Base-by-base conservation (phyloP, 2,888 invertebrate species). In the Urechis unicinctus region DNA sequence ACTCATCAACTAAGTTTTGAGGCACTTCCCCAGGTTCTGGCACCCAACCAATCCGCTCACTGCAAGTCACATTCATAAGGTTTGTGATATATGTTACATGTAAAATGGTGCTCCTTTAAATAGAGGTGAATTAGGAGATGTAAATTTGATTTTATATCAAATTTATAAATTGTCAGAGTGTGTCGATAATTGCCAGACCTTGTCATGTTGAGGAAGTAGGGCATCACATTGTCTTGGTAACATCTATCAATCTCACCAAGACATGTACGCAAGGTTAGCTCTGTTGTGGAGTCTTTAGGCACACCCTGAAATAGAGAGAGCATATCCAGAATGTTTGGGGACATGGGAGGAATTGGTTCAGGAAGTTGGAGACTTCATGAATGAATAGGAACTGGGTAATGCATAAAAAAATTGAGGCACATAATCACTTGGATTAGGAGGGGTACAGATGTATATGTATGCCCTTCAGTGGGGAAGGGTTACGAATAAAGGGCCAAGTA, bases 191-290 rank as follows among this genome's bases (percentile, higher is more conserved):
- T 36, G 9, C 36, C 9, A 22, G 6, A 60, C 60, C 60, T 58
- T 4, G 63, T 64, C 64, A 64, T 63, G 50, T 64, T 63, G 25
- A 64, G 36, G 52, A 64, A 64, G 55, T 50, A 64, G 21, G 64
- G 64, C 59, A 61, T 59, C 26, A 61, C 46, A 46, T 64, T 69
- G 48, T 68, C 68, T 43, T 62, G 56, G 45, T 60, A 61, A 45
- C 68, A 68, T n/a, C 66, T 26, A 45, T 68, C 68, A 21, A 68
- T 63, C 52, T 69, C 68, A n/a, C 59, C 65, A 3, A 68, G 56
- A 59, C 68, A 68, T 21, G 62, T 65, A 30, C 61, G 48, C 31
- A 68, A 50, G 4, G 66, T 67, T 42, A 60, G 49, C 28, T 64
- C 64, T 3, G 22, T 47, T 30, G 45, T 60, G 24, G 31, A 21